Evolutionary conservation across 2,888 invertebrate genomes (phyloP), one percentile per base, ranked within the genome.

Genomic region (Athalia circularis): DNA sequence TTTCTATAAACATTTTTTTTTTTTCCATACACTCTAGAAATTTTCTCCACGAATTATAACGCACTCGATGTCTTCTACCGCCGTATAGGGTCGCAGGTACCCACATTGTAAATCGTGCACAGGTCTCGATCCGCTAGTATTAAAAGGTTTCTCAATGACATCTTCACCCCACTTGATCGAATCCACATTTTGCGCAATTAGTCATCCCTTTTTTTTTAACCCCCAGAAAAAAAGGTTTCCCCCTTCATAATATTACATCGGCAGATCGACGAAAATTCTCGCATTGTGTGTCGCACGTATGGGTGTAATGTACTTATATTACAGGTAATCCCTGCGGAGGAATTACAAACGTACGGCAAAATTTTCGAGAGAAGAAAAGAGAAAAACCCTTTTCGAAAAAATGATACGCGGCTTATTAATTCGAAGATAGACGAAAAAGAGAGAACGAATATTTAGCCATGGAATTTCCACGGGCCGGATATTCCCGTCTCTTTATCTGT

Each of bases 401-500:
- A 29, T 29, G 29, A 29, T 29, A 29, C 1, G 29, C 29, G 29
- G 29, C 29, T 29, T 29, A 29, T 29, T 29, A 29, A 29, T 29
- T 29, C 29, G 29, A 2, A 29, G 29, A 29, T 29, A 29, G 2
- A 29, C 29, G 29, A 29, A 2, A 29, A 29, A 29, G n/a, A 29
- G 29, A 29, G 29, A 29, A 29, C 29, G 29, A 29, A 29, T 29
- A 29, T 70, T 15, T 70, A 62, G 8, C 65, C 65, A 52, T 45
- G 15, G 48, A 5, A 9, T 52, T 5, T 11, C 43, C 61, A 45
- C 8, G 67, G 59, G 47, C 52, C 72, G 59, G 45, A 72, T 59
- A 72, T 72, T 65, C 54, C 65, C 80, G 81, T 80, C 80, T 83
- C 80, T 84, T 84, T 83, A 83, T 84, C 84, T 83, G 81, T 80